Conservation (phyloP, 1,140 invertebrate species). For the Carposina sasakii region DNA sequence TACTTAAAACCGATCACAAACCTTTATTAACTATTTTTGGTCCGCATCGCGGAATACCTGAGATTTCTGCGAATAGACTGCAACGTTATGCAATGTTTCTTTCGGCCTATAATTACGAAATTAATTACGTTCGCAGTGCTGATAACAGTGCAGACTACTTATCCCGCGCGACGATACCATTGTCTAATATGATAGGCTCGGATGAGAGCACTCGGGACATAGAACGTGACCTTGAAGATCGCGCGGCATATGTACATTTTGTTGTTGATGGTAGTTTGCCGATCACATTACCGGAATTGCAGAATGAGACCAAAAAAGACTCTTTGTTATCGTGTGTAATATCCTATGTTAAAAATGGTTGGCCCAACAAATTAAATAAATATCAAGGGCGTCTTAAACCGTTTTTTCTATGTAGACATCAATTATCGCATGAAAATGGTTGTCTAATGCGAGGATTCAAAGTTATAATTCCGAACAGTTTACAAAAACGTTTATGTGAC, state of each 20-base stretch:
- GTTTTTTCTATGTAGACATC: neutral
- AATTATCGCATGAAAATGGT: slow-evolving; percentile 10
- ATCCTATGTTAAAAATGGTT: neutral
- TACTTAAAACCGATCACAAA: slow-evolving; percentile 3
- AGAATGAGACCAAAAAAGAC: neutral
- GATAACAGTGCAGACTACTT: slow-evolving; percentile 10
- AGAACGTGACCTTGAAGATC: no score
- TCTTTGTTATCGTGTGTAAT: neutral
- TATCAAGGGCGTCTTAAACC: slow-evolving; percentile 2
- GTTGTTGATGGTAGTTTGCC: neutral
- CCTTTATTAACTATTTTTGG: slow-evolving; percentile 9
- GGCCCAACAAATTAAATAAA: slow-evolving; percentile 6
- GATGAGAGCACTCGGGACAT: neutral
- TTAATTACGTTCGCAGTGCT: slow-evolving; percentile 4
- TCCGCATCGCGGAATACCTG: slow-evolving; percentile 1
- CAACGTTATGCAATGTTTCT: slow-evolving; percentile 7
- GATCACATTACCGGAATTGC: neutral
- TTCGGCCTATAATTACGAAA: slow-evolving; percentile 3
- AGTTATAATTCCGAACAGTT: neutral
- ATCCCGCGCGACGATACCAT: neutral
- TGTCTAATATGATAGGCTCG: neutral
- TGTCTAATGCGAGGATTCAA: slow-evolving; percentile 7
- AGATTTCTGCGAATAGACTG: slow-evolving; percentile 7
- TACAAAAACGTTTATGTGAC: neutral
- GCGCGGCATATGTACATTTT: slow-evolving; percentile 8